A percentile compares a stretch with the other conserved stretches of the same genome.
Evolutionary conservation across 2,113 vertebrate genomes (phyloP).

Genomic region (Bufo gargarizans): DNA sequence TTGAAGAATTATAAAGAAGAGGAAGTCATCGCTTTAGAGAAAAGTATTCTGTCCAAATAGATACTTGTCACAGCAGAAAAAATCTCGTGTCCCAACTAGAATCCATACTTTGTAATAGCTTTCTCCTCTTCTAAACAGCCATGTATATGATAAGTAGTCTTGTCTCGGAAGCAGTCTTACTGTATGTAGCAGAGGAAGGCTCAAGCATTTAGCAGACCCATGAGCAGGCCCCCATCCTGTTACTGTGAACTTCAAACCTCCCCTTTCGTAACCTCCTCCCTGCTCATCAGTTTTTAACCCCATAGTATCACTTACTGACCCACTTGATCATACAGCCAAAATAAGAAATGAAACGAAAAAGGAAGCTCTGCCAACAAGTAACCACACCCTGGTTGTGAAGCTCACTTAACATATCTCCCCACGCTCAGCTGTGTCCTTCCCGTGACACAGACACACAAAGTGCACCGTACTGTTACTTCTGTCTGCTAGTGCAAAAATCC

Average conservation of each 20-base stretch:
- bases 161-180: background rate
- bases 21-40: background rate
- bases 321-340: slow-evolving; percentile 7
- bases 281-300: background rate
- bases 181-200: background rate
- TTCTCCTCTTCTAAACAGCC: background rate
- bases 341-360: slow-evolving; percentile 28
- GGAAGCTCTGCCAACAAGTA: slow-evolving; percentile 39
- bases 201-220: background rate
- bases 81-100: background rate
- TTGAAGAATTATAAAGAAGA: background rate
- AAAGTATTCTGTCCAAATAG: background rate
- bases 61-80: background rate
- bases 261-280: background rate
- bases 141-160: background rate
- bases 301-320: background rate
- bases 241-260: slow-evolving; percentile 25
- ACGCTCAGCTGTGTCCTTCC: background rate
- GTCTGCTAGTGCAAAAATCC: background rate
- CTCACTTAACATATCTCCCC: background rate
- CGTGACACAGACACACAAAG: background rate
- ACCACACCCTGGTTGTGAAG: slow-evolving; percentile 38
- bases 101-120: background rate
- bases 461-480: background rate
- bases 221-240: background rate